Evolutionary conservation across 2,888 invertebrate genomes (phyloP).

Genomic region (Cepaea hortensis): DNA sequence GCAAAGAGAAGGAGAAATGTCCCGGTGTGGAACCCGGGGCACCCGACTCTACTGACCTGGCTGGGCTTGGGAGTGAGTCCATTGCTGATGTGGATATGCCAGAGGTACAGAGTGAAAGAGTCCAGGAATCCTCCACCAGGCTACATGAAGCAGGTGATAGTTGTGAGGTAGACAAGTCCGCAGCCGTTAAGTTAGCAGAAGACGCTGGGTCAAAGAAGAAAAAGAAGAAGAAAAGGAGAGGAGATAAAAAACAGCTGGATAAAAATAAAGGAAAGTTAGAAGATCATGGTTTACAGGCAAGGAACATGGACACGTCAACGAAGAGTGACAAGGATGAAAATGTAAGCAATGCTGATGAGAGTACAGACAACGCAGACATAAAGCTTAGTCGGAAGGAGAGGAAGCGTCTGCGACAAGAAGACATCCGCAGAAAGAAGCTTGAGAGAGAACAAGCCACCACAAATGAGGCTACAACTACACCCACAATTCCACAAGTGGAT

Average conservation of each 20-base stretch:
- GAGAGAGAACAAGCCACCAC: background rate
- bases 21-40: too few species aligned
- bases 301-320: background rate
- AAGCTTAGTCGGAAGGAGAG: slow-evolving; percentile 40
- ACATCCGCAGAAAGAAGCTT: slow-evolving; percentile 39
- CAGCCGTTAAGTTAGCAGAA: background rate
- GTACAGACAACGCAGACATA: background rate
- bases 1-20: background rate
- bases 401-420: slow-evolving; percentile 40
- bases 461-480: background rate
- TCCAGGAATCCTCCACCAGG: background rate
- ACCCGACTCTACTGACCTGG: background rate
- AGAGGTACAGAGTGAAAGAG: background rate
- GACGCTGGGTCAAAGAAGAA: background rate
- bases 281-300: background rate
- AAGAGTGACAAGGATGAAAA: background rate
- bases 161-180: slow-evolving; percentile 10
- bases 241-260: slow-evolving; percentile 23
- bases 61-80: background rate
- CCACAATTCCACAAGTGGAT: background rate
- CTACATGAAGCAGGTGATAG: background rate
- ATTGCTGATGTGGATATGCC: background rate
- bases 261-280: background rate
- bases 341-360: background rate
- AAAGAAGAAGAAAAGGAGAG: slow-evolving; percentile 4